Evolutionary conservation across 2,888 invertebrate species (phyloP).

Genomic region (Cryptocephalus primarius): DNA sequence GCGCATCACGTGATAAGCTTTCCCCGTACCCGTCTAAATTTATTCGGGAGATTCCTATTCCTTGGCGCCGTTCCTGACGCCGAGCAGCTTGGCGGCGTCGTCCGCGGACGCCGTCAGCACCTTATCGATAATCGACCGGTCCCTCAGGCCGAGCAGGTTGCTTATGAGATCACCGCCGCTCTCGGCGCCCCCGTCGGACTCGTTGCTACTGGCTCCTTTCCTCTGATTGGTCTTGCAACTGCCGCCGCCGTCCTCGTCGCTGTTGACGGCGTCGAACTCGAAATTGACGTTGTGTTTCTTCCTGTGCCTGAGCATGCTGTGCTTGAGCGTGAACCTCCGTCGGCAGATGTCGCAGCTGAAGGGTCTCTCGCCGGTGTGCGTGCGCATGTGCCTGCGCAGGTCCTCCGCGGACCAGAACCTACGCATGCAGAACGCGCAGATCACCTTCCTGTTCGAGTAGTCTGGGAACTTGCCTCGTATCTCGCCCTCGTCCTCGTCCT

Average conservation of each 20-base stretch:
- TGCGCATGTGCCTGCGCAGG: constrained; percentile 84
- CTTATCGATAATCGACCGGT: constrained; percentile 75
- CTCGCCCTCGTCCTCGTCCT: constrained; percentile 59
- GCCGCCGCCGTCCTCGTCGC: constrained; percentile 34
- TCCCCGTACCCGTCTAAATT: not conserved
- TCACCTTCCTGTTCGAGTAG: constrained; percentile 77
- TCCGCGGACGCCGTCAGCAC: constrained; percentile 72
- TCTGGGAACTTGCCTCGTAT: constrained; percentile 73
- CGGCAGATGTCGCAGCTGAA: constrained; percentile 86
- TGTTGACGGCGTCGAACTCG: constrained; percentile 39
- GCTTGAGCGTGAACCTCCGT: constrained; percentile 82
- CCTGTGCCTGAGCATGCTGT: constrained; percentile 87
- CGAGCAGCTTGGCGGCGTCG: constrained; percentile 79
- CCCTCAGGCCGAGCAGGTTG: constrained; percentile 78
- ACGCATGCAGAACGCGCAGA: constrained; percentile 86
- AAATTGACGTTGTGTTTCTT: constrained; percentile 66
- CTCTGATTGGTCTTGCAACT: constrained; percentile 21
- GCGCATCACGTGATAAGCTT: not conserved
- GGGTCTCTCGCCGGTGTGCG: constrained; percentile 85
- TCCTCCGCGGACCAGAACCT: constrained; percentile 95
- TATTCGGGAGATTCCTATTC: constrained; percentile 13
- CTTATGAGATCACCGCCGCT: constrained; percentile 69
- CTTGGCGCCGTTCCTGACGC: constrained; percentile 49
- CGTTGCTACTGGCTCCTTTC: constrained; percentile 29
- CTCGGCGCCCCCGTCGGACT: constrained; percentile 38